phyloP scores from a whole-genome alignment of 30 jellyfish, hydroid and myxozoan genomes.

The Euphysa ruthae region DNA sequence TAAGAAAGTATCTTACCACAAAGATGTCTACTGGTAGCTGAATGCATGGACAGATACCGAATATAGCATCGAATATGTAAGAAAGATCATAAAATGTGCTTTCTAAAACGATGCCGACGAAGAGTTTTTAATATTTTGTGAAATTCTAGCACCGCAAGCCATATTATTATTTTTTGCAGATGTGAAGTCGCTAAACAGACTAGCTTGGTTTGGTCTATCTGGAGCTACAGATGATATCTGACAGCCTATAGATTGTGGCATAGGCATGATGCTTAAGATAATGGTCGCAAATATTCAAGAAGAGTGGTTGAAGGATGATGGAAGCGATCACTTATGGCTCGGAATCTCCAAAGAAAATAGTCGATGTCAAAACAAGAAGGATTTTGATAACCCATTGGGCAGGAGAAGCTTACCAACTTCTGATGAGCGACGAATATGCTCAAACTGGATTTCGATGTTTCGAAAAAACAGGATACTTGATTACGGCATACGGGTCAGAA shows the following conservation, averaged over 20 bases:
- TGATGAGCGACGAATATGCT: neutral
- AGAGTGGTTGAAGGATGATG: neutral
- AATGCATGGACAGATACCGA: constrained; percentile 51
- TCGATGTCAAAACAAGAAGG: neutral
- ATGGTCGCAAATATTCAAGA: neutral
- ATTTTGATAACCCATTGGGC: neutral
- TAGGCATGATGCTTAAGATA: neutral
- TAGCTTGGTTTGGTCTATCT: neutral
- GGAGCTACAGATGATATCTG: neutral
- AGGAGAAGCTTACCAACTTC: neutral
- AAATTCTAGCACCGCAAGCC: neutral
- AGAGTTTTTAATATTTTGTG: neutral
- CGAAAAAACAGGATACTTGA: neutral
- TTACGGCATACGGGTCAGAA: neutral
- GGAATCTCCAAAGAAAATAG: neutral
- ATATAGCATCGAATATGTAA: constrained; percentile 31
- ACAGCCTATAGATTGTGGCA: neutral
- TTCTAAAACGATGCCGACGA: neutral
- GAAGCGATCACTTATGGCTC: neutral
- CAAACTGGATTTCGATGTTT: neutral
- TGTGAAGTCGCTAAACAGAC: neutral
- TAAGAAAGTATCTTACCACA: constrained; percentile 30
- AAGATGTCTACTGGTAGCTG: constrained; percentile 39
- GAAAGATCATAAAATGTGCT: constrained; percentile 9
- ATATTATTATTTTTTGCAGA: neutral